Percentiles rank a stretch among this genome's conserved stretches.
Conservation (phyloP, 2,797 vertebrate genomes). For the Macrochelys suwanniensis region DNA sequence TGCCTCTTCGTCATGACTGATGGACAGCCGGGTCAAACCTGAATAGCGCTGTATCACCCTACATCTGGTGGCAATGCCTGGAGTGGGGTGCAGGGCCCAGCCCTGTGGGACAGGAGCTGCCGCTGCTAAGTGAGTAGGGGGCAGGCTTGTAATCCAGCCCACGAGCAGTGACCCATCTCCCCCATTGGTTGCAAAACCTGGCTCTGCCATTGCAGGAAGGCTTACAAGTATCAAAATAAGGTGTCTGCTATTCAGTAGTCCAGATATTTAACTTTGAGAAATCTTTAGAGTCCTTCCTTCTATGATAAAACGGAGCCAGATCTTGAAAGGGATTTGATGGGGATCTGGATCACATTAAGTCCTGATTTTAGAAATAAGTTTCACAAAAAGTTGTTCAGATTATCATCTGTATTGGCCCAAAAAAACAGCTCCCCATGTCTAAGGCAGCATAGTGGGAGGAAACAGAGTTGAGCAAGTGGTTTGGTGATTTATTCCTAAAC, state of each 20-base stretch:
- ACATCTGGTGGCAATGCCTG: too few relatives aligned
- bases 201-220: not conserved
- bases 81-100: too few relatives aligned
- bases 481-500: not conserved
- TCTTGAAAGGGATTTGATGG: not conserved
- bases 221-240: not conserved
- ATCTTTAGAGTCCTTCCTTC: not conserved
- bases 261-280: not conserved
- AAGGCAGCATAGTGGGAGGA: not conserved
- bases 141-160: too few relatives aligned
- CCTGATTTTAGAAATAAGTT: not conserved
- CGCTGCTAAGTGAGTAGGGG: too few relatives aligned
- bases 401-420: not conserved
- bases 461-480: not conserved
- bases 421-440: accelerated
- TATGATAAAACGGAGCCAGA: not conserved
- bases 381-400: not conserved
- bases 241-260: not conserved
- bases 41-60: too few relatives aligned
- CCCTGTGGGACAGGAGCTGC: too few relatives aligned
- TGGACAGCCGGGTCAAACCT: too few relatives aligned
- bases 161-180: too few relatives aligned
- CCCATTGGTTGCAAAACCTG: too few relatives aligned
- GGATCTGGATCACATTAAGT: not conserved
- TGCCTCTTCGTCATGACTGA: too few relatives aligned